Percentiles rank a stretch among this genome's conserved stretches.
These are phyloP conservation scores for Glandiceps talaboti DNA, from an alignment of 53 echinoderm and acorn worm species.

Conservation along the genomic window DNA sequence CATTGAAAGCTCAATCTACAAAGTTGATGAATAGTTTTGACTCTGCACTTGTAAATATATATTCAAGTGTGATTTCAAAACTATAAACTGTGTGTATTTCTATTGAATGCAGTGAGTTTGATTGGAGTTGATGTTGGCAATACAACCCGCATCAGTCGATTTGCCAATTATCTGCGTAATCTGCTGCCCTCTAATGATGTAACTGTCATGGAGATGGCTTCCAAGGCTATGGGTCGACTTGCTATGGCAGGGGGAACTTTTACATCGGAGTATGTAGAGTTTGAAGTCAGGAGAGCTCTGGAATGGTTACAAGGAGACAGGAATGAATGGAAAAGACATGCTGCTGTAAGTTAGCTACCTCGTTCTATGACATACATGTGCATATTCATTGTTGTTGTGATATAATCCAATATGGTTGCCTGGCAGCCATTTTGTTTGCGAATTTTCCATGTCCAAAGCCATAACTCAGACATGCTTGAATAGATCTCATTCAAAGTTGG, in stretches of 20 bases:
- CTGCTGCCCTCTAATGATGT: slow-evolving; percentile 91
- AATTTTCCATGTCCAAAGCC: too few species aligned
- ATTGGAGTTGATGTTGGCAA: slow-evolving; percentile 90
- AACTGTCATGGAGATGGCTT: slow-evolving; percentile 93
- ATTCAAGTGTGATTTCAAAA: too few species aligned
- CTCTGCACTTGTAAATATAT: too few species aligned
- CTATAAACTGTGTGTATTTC: too few species aligned
- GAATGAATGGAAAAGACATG: slow-evolving; percentile 77
- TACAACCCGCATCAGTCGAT: slow-evolving; percentile 78
- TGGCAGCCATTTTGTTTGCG: too few species aligned
- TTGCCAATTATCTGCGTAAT: slow-evolving; percentile 93
- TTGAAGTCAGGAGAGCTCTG: slow-evolving; percentile 88
- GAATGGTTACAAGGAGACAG: slow-evolving; percentile 86
- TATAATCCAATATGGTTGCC: too few species aligned
- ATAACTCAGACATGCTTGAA: too few species aligned
- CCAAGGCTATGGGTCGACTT: slow-evolving; percentile 79
- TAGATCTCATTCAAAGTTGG: too few species aligned
- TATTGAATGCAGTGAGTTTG: slow-evolving; percentile 49
- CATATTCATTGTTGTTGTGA: too few species aligned
- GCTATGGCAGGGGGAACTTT: slow-evolving; percentile 95
- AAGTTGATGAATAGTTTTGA: too few species aligned
- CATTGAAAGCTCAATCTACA: too few species aligned
- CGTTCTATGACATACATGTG: too few species aligned
- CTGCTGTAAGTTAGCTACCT: slow-evolving; percentile 98
- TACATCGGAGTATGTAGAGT: slow-evolving; percentile 95